phyloP scores from a whole-genome alignment of 2,113 vertebrate genomes.

The Hemiprocne comata region DNA sequence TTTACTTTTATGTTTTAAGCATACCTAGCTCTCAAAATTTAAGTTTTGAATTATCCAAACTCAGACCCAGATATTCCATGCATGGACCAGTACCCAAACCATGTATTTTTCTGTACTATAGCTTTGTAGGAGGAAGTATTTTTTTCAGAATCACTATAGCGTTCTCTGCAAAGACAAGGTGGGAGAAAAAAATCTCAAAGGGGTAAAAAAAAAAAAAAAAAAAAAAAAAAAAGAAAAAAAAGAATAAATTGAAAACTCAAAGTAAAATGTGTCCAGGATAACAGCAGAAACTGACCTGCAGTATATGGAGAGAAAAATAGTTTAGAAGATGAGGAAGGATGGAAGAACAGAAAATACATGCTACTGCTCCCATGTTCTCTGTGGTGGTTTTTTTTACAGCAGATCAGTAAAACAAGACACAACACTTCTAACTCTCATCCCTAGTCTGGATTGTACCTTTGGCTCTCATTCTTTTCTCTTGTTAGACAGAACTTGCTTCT shows the following conservation, averaged over 20 bases:
- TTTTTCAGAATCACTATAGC: background rate
- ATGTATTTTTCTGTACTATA: background rate
- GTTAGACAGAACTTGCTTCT: background rate
- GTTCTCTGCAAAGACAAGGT: background rate
- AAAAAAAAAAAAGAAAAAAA: background rate
- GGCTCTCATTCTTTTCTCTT: background rate
- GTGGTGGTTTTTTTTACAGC: background rate
- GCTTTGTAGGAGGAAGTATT: background rate
- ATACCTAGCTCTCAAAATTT: background rate
- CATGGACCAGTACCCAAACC: background rate
- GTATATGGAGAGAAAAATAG: background rate
- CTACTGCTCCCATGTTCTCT: rapidly evolving
- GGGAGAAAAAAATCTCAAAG: background rate
- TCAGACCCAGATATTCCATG: background rate
- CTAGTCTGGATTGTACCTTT: background rate
- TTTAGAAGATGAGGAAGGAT: too few species aligned
- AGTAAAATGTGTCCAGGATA: background rate
- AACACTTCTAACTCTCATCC: background rate
- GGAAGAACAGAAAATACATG: background rate
- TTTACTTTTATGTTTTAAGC: background rate
- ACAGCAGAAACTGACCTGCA: background rate
- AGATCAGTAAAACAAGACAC: background rate
- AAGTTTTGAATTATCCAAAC: background rate
- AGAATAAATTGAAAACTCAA: background rate
- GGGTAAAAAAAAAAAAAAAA: background rate